phyloP scores from a whole-genome alignment of 2,113 vertebrate genomes.

The Pycnonotus jocosus region DNA sequence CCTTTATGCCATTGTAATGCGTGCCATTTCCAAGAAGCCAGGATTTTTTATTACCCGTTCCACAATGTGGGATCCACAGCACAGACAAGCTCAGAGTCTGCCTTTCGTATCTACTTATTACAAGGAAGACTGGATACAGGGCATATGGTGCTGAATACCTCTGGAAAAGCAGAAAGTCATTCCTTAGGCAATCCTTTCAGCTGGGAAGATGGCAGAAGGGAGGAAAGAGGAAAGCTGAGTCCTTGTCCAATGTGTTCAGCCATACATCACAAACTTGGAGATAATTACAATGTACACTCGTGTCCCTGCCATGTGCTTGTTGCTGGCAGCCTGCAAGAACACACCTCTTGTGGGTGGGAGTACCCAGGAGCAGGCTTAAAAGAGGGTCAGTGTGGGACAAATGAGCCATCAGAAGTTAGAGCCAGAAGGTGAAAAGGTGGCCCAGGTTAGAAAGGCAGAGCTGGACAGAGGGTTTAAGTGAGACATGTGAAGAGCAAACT shows the following conservation, averaged over 20 bases:
- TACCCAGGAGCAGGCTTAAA: background rate
- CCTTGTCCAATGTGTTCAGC: background rate
- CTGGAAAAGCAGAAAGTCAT: background rate
- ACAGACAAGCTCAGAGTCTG: background rate
- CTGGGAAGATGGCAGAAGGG: background rate
- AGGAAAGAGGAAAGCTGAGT: background rate
- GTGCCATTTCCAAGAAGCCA: background rate
- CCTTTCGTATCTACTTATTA: background rate
- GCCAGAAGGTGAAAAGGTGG: background rate
- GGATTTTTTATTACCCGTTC: background rate
- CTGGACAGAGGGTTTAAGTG: background rate
- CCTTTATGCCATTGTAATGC: background rate
- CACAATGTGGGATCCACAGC: background rate
- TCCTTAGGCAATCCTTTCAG: background rate
- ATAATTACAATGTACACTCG: rapidly evolving
- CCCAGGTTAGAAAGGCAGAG: background rate
- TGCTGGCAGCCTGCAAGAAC: background rate
- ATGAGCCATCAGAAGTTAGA: background rate
- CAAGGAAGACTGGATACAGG: background rate
- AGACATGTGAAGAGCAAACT: background rate
- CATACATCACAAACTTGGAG: background rate
- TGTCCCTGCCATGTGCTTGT: background rate
- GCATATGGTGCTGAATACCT: background rate
- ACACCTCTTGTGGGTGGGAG: background rate
- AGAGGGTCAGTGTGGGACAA: background rate